phyloP scores from a whole-genome alignment of 2,797 vertebrate species.

The Molossus alvarezi region DNA sequence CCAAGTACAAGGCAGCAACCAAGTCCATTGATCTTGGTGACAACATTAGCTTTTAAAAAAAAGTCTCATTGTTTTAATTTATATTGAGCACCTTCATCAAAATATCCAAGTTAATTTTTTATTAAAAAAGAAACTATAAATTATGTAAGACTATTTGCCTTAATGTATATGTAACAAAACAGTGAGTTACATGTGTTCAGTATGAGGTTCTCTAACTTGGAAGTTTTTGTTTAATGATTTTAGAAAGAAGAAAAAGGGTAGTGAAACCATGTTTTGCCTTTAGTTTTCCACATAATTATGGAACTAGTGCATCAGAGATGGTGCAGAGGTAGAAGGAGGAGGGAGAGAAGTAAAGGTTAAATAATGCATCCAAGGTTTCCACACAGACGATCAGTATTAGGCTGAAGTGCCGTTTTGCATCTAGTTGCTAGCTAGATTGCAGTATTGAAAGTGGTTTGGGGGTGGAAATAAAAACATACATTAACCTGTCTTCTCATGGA shows the following conservation, averaged over 20 bases:
- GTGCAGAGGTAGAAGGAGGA: not conserved
- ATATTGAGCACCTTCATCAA: conserved; percentile 4
- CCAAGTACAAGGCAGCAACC: not conserved
- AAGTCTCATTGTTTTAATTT: conserved; percentile 18
- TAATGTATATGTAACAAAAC: not conserved
- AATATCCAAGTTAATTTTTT: conserved; percentile 26
- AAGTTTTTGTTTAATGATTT: not conserved
- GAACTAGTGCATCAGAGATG: not conserved
- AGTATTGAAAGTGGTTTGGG: not conserved
- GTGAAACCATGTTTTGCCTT: not conserved
- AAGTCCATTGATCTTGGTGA: not conserved
- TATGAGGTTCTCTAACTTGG: not conserved
- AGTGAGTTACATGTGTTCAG: not conserved
- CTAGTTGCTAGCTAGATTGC: not conserved
- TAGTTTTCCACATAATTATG: not conserved
- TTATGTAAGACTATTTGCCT: not conserved
- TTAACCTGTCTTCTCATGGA: conserved; percentile 13
- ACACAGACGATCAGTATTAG: not conserved
- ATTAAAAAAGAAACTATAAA: not conserved
- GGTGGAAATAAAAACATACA: not conserved
- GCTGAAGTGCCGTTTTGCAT: not conserved
- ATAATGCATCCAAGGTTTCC: not conserved
- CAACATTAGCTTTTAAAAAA: not conserved
- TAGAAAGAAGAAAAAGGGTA: not conserved
- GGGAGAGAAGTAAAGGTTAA: not conserved